Conservation (phyloP, 2,888 invertebrate genomes). For the Therioaphis trifolii region DNA sequence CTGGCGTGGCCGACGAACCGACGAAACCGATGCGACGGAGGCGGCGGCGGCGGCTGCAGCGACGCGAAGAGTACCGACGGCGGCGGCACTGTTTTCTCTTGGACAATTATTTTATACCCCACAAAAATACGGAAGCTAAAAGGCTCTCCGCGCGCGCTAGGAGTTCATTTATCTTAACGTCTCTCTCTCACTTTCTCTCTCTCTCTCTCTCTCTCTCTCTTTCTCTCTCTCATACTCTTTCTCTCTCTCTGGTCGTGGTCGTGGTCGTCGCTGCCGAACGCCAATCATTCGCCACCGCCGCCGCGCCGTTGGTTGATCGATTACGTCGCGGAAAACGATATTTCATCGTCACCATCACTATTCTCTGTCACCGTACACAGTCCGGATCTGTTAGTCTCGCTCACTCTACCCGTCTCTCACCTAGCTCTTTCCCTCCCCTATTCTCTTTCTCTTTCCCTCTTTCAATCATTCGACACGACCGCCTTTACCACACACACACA, state of each 20-base stretch:
- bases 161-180: conserved; percentile 39
- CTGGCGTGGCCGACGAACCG: background rate
- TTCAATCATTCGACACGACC: background rate
- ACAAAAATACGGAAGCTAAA: conserved; percentile 35
- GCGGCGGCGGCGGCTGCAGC: too few species aligned
- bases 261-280: background rate
- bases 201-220: background rate
- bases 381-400: too few species aligned
- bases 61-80: background rate
- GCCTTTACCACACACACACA: too few species aligned
- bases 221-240: background rate
- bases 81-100: background rate
- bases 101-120: conserved; percentile 33
- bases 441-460: background rate
- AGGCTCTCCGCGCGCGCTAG: background rate
- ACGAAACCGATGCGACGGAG: background rate
- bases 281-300: conserved; percentile 12
- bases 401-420: background rate
- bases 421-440: background rate
- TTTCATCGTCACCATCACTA: conserved; percentile 39
- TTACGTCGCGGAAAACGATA: conserved; percentile 39
- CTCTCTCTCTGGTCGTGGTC: background rate
- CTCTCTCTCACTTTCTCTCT: too few species aligned
- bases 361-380: background rate
- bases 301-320: conserved; percentile 46